phyloP scores from a whole-genome alignment of 2,113 vertebrate species.

The Pseudorectes ferrugineus region DNA sequence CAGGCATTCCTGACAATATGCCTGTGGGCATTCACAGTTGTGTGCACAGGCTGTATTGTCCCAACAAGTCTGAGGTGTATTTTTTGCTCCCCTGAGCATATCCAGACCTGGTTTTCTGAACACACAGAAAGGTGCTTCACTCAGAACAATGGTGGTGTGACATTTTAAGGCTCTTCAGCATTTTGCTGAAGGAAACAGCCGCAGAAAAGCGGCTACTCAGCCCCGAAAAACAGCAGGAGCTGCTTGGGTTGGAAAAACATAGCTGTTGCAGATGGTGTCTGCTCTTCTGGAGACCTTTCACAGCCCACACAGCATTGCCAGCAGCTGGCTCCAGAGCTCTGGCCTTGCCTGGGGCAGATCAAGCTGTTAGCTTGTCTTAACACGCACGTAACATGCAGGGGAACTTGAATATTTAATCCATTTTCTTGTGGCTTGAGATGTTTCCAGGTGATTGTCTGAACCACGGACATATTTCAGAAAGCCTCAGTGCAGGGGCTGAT shows the following conservation, averaged over 20 bases:
- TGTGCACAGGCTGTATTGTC: not conserved
- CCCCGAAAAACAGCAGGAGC: not conserved
- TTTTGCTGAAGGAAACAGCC: not conserved
- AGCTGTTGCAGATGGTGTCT: not conserved
- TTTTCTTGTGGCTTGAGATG: not conserved
- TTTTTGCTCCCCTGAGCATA: not conserved
- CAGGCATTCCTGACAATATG: not conserved
- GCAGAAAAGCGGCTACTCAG: not conserved
- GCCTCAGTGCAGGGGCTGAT: not conserved
- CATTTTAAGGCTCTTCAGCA: not conserved
- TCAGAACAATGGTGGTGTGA: not conserved
- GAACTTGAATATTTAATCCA: not conserved
- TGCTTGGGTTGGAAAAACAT: not conserved
- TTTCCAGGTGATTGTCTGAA: not conserved
- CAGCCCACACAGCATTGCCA: not conserved
- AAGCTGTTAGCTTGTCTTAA: not conserved
- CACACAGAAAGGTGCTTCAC: not conserved
- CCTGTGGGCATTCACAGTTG: not conserved
- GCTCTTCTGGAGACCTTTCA: not conserved
- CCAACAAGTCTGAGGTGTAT: not conserved
- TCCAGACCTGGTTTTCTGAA: not conserved
- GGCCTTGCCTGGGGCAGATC: not conserved
- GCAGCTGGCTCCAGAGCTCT: not conserved
- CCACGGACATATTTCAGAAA: not conserved
- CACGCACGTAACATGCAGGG: not conserved